Evolutionary conservation across 1,140 invertebrate species (phyloP).

Genomic region (Bilobella aurantiaca): DNA sequence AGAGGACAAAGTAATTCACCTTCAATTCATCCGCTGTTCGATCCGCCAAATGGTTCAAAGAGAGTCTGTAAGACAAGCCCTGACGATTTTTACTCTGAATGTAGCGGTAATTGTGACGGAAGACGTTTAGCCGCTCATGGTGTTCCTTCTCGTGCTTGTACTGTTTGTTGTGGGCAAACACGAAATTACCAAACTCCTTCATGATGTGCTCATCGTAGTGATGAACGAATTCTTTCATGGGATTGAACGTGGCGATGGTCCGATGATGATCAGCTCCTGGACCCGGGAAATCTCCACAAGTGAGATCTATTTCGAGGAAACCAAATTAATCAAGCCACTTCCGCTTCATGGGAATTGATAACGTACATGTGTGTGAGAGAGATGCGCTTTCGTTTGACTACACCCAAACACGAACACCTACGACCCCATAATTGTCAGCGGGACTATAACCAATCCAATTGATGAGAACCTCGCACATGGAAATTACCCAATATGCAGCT

Average conservation of each 20-base stretch:
- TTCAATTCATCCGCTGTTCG: conserved; percentile 65
- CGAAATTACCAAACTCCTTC: conserved; percentile 65
- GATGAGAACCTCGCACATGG: too few species aligned
- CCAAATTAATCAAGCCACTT: too few species aligned
- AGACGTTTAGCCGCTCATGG: conserved; percentile 60
- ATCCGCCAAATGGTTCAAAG: conserved; percentile 83
- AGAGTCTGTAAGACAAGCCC: conserved; percentile 58
- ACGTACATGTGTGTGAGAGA: too few species aligned
- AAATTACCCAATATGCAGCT: too few species aligned
- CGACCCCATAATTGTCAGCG: too few species aligned
- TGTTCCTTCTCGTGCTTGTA: conserved; percentile 60
- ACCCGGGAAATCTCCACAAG: conserved; percentile 73
- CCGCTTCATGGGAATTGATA: too few species aligned
- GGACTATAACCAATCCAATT: too few species aligned
- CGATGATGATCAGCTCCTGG: conserved; percentile 57
- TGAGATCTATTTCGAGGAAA: too few species aligned
- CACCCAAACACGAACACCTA: too few species aligned
- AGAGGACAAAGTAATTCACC: too few species aligned
- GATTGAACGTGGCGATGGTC: conserved; percentile 68
- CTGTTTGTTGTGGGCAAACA: conserved; percentile 56
- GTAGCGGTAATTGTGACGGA: conserved; percentile 74
- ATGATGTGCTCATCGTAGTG: conserved; percentile 60
- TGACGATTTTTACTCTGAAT: conserved; percentile 76
- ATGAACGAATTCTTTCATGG: conserved; percentile 81
- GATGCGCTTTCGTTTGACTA: too few species aligned